Evolutionary conservation across 2,113 vertebrate species (phyloP).

Genomic region (Onychorhynchus coronatus): DNA sequence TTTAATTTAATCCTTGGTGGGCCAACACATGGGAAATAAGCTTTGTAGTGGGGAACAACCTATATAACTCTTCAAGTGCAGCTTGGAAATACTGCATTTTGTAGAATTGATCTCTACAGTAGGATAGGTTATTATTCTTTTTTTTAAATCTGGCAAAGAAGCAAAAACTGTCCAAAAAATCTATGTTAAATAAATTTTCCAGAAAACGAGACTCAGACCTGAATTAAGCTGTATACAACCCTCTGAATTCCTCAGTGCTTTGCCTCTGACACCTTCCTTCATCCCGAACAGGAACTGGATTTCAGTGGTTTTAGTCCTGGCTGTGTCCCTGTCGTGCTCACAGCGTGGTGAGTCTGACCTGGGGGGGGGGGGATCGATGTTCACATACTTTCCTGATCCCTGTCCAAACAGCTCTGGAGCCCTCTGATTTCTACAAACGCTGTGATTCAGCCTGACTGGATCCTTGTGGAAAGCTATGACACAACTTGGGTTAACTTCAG

Average conservation of each 20-base stretch:
- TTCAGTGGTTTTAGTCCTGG: not conserved
- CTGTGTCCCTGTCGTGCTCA: not conserved
- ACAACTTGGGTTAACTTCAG: slow-evolving; percentile 48
- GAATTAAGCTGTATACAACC: not conserved
- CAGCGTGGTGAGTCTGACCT: not conserved
- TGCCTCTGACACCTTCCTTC: not conserved
- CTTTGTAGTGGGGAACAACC: not conserved
- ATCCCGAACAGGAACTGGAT: not conserved
- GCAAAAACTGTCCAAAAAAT: not conserved
- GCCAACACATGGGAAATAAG: not conserved
- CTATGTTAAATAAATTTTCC: not conserved
- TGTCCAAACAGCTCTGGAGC: not conserved
- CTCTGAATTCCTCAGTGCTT: not conserved
- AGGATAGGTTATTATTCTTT: not conserved
- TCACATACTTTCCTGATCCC: not conserved
- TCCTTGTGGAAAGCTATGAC: slow-evolving; percentile 1
- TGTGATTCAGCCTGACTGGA: slow-evolving; percentile 8
- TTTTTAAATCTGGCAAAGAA: not conserved
- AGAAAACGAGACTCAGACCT: not conserved
- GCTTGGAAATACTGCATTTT: not conserved
- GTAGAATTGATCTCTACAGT: not conserved
- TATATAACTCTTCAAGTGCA: not conserved
- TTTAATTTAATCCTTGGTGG: not conserved
- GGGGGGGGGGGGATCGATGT: not conserved
- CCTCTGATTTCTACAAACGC: not conserved